Evolutionary conservation across 2,888 invertebrate genomes (phyloP), one percentile per base, ranked within the genome.

Genomic region (Cephus nigrinus): DNA sequence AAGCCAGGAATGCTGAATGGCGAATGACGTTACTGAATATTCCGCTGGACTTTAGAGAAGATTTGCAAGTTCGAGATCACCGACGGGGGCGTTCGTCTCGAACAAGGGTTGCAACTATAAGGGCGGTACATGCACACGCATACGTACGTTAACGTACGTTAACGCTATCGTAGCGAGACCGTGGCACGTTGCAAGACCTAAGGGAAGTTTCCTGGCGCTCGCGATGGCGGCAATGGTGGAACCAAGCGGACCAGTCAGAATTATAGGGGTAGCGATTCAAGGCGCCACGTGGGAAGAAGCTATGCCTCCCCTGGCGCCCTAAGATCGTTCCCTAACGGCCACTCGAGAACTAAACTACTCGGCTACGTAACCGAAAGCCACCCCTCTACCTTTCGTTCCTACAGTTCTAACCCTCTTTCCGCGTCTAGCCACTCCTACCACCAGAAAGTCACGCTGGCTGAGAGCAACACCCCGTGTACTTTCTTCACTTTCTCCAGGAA

Each of bases 311-410:
- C 82, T 87, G 91, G 87, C 87, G 88, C 88, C 86, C 79, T 84
- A 85, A 85, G 87, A 91, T 91, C 88, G 90, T 87, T 91, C 91
- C 91, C 91, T 85, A 90, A 90, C 86, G 91, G 85, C 88, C 88
- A 89, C 89, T 91, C 88, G 84, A 79, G 85, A 88, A 89, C 90
- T 89, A 91, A 90, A 90, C 90, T 90, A 87, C 88, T 87, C 85
- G 83, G 81, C 87, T 87, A 86, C 83, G 83, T 82, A 82, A 80
- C 77, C 82, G 85, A 77, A 85, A 83, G 84, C 76, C 80, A 79
- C 77, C 75, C 77, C 76, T 34, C 34, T 40, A n/a, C 11, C 34
- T 68, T 23, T 36, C 34, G 23, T 72, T 76, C 33, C 76, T 35
- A 35, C 74, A 69, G 69, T 31, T 31, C 33, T 55, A 55, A 55